Evolutionary conservation across 1,140 invertebrate species (phyloP).

Genomic region (Brachionus paranguensis): DNA sequence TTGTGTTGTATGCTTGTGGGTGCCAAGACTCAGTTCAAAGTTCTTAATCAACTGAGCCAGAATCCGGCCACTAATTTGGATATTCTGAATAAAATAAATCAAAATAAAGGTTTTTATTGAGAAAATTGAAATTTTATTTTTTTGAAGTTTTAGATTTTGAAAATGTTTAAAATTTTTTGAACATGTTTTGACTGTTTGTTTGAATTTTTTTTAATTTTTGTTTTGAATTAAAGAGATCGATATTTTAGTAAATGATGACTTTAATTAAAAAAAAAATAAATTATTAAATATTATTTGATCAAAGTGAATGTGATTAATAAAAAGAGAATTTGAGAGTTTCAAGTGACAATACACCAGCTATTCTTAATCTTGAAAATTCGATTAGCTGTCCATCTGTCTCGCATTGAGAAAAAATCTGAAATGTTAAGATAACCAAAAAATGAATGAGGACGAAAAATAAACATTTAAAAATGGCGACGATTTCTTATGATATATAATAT

Average conservation of each 20-base stretch:
- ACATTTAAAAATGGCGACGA: too few relatives aligned
- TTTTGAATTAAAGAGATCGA: background rate
- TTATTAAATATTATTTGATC: background rate
- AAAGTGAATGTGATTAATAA: too few relatives aligned
- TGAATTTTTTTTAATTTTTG: background rate
- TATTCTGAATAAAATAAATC: background rate
- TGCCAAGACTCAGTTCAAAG: constrained; percentile 73
- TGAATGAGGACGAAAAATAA: too few relatives aligned
- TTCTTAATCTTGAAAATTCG: too few relatives aligned
- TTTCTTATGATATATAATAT: too few relatives aligned
- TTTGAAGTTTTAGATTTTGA: background rate
- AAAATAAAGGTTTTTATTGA: constrained; percentile 30
- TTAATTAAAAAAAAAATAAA: background rate
- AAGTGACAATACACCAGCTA: too few relatives aligned
- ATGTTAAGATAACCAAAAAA: too few relatives aligned
- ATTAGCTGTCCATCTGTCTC: too few relatives aligned
- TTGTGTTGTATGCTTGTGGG: constrained; percentile 65
- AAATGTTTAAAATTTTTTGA: background rate
- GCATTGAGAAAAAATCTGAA: too few relatives aligned
- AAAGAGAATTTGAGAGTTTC: too few relatives aligned
- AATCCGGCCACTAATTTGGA: constrained; percentile 4
- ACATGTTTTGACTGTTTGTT: background rate
- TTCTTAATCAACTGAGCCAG: constrained; percentile 56
- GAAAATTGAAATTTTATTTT: background rate
- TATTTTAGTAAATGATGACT: background rate